A percentile compares a stretch with the other conserved stretches of the same genome.
Conservation (phyloP, 2,113 vertebrate genomes). For the Clarias macrocephalus region DNA sequence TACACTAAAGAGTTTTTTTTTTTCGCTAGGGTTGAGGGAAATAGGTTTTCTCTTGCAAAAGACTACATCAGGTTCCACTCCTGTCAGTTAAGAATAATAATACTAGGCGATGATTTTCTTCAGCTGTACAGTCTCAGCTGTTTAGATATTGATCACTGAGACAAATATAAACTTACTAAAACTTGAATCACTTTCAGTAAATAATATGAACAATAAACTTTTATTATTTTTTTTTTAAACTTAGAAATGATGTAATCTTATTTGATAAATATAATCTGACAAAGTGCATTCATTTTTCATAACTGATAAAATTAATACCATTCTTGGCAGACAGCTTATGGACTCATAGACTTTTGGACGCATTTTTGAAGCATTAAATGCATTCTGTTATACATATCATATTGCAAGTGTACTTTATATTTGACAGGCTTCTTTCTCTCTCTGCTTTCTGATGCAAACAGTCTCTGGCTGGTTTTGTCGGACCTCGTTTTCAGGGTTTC, state of each 20-base stretch:
- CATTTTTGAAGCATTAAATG: slow-evolving; percentile 29
- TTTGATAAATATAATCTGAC: slow-evolving; percentile 28
- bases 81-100: not conserved
- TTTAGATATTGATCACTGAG: not conserved
- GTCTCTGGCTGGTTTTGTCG: slow-evolving; percentile 11
- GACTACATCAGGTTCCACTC: not conserved
- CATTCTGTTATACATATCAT: slow-evolving; percentile 21
- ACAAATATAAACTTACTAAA: not conserved
- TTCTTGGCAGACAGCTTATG: slow-evolving; percentile 18
- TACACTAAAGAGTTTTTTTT: no score
- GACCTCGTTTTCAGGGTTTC: not conserved
- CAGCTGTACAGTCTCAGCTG: not conserved
- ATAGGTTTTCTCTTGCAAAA: not conserved
- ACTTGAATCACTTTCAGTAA: not conserved
- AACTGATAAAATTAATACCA: slow-evolving; percentile 32
- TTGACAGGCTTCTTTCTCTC: not conserved
- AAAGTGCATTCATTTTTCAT: slow-evolving; percentile 34
- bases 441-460: not conserved
- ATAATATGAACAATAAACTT: slow-evolving; percentile 19
- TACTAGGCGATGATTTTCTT: not conserved
- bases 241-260: slow-evolving; percentile 12
- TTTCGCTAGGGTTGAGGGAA: not conserved
- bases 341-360: slow-evolving; percentile 23
- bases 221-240: not conserved
- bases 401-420: slow-evolving; percentile 4